phyloP scores from a whole-genome alignment of 2,113 vertebrate genomes.

The Tyto alba region DNA sequence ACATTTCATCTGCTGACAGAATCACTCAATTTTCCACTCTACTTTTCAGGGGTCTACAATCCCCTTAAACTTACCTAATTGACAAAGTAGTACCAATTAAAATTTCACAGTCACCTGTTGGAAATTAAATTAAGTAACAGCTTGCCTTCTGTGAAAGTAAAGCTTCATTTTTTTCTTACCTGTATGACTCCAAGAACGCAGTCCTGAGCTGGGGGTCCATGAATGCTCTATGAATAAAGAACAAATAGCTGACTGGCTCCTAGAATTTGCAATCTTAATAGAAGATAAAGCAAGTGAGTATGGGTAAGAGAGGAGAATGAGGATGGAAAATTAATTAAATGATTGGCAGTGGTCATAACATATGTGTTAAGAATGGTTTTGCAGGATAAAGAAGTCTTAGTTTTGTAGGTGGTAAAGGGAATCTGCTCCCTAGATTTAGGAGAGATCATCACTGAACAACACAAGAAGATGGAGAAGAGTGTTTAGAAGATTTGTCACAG shows the following conservation, averaged over 20 bases:
- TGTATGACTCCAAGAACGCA: background rate
- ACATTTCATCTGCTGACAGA: background rate
- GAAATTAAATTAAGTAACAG: background rate
- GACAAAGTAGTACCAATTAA: background rate
- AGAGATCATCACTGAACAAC: background rate
- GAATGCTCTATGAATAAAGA: background rate
- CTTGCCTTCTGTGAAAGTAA: background rate
- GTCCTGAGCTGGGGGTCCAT: background rate
- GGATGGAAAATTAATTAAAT: background rate
- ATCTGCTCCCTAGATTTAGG: background rate
- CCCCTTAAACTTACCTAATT: background rate
- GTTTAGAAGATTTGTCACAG: slow-evolving; percentile 3
- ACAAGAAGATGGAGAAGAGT: background rate
- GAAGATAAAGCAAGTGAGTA: background rate
- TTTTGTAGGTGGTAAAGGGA: background rate
- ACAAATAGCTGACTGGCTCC: background rate
- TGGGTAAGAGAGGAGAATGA: background rate
- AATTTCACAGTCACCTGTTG: background rate
- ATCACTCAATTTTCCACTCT: background rate
- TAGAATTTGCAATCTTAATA: background rate
- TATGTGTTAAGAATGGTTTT: background rate
- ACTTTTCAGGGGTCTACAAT: background rate
- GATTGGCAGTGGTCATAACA: background rate
- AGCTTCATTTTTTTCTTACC: background rate
- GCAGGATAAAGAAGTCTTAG: background rate